Percentiles rank a stretch among this genome's conserved stretches.
These are phyloP conservation scores for Campopleginae sp. DNA, from an alignment of 2,888 invertebrate genomes.

Conservation along the genomic window DNA sequence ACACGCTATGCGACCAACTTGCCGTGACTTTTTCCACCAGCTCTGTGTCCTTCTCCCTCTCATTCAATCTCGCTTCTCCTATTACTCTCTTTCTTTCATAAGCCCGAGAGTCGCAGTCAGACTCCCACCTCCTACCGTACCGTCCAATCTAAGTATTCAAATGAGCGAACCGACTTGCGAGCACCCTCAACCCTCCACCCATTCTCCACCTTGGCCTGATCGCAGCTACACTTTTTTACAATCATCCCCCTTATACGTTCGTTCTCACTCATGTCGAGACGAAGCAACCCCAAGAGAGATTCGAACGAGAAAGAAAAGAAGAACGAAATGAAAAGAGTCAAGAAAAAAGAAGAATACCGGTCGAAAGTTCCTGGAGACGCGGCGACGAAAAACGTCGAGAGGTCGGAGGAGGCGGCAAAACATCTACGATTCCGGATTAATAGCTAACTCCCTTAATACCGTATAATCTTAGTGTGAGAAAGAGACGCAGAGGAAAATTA, in stretches of 20 bases:
- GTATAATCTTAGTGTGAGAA: constrained; percentile 41
- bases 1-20: constrained; percentile 40
- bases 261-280: constrained; percentile 33
- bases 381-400: constrained; percentile 15
- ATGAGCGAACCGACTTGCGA: constrained; percentile 81
- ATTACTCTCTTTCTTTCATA: constrained; percentile 53
- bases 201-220: constrained; percentile 61
- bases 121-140: constrained; percentile 70
- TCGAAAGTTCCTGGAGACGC: not conserved
- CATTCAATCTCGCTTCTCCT: constrained; percentile 20
- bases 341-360: not conserved
- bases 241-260: constrained; percentile 72
- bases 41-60: constrained; percentile 46
- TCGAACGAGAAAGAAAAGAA: constrained; percentile 22
- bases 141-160: constrained; percentile 84
- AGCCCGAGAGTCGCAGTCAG: constrained; percentile 34
- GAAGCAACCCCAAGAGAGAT: constrained; percentile 28
- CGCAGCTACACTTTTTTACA: constrained; percentile 79
- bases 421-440: constrained; percentile 64
- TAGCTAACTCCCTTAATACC: constrained; percentile 61
- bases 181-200: constrained; percentile 38
- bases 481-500: not conserved
- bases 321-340: not conserved
- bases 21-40: constrained; percentile 53
- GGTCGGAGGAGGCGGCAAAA: constrained; percentile 21